A percentile compares a stretch with the other conserved stretches of the same genome.
Evolutionary conservation across 2,797 vertebrate species (phyloP).

Genomic region (Artibeus jamaicensis): DNA sequence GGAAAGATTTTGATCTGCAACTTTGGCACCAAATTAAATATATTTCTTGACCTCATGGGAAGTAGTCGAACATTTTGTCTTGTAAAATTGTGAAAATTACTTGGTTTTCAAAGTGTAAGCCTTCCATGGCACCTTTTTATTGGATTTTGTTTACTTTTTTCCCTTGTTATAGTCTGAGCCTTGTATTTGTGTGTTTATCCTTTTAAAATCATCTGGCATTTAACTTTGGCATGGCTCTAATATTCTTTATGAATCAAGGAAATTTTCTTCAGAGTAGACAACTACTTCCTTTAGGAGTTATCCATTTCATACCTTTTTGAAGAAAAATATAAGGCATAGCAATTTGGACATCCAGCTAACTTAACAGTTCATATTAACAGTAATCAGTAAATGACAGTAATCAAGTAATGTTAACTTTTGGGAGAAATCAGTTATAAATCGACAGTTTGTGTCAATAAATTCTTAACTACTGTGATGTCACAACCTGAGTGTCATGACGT

Average conservation of each 20-base stretch:
- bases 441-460: background rate
- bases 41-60: background rate
- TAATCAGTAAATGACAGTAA: background rate
- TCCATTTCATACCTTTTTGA: background rate
- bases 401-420: background rate
- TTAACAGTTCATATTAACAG: background rate
- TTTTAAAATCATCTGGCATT: slow-evolving; percentile 32
- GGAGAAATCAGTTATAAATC: background rate
- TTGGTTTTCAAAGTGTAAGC: slow-evolving; percentile 5
- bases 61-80: background rate
- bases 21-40: background rate
- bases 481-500: background rate
- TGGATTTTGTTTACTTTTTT: slow-evolving; percentile 25
- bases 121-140: background rate
- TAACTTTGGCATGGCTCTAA: background rate
- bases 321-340: background rate
- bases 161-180: background rate
- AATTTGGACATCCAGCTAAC: background rate
- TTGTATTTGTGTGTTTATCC: background rate
- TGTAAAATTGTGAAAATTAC: slow-evolving; percentile 19
- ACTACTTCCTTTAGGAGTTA: background rate
- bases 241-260: background rate
- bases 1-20: background rate
- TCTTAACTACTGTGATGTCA: background rate
- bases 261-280: slow-evolving; percentile 15